Conservation (phyloP, 1,140 invertebrate species). For the Nephotettix cincticeps region DNA sequence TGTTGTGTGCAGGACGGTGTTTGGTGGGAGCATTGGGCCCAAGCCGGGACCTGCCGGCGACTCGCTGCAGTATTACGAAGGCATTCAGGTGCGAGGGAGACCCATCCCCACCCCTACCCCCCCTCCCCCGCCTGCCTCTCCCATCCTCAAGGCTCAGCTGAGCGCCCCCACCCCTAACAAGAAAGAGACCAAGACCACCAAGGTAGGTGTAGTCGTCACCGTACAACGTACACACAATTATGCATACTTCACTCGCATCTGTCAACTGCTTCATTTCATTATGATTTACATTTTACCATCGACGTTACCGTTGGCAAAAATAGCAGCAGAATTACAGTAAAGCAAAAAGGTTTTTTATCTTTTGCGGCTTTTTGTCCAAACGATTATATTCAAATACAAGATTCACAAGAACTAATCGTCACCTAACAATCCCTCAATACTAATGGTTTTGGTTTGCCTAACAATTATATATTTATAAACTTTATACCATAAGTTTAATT, state of each 20-base stretch:
- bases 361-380: too few relatives aligned
- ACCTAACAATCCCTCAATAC: too few relatives aligned
- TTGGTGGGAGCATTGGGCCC: slow-evolving; percentile 74
- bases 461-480: too few relatives aligned
- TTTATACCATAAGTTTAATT: too few relatives aligned
- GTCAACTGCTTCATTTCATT: too few relatives aligned
- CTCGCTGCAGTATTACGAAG: slow-evolving; percentile 66
- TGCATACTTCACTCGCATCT: neutral
- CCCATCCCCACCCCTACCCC: slow-evolving; percentile 34
- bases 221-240: neutral
- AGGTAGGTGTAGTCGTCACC: slow-evolving; percentile 31
- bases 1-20: slow-evolving; percentile 63
- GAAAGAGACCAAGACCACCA: slow-evolving; percentile 35
- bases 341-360: too few relatives aligned
- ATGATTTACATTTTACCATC: too few relatives aligned
- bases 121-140: slow-evolving; percentile 55
- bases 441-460: too few relatives aligned
- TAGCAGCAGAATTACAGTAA: too few relatives aligned
- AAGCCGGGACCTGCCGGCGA: slow-evolving; percentile 53
- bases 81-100: slow-evolving; percentile 66
- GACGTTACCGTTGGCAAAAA: too few relatives aligned
- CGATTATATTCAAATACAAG: too few relatives aligned
- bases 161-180: slow-evolving; percentile 51
- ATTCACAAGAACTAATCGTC: too few relatives aligned
- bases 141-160: slow-evolving; percentile 76